Evolutionary conservation across 2,888 invertebrate genomes (phyloP), one percentile per base, ranked within the genome.

Genomic region (Acleris holmiana): DNA sequence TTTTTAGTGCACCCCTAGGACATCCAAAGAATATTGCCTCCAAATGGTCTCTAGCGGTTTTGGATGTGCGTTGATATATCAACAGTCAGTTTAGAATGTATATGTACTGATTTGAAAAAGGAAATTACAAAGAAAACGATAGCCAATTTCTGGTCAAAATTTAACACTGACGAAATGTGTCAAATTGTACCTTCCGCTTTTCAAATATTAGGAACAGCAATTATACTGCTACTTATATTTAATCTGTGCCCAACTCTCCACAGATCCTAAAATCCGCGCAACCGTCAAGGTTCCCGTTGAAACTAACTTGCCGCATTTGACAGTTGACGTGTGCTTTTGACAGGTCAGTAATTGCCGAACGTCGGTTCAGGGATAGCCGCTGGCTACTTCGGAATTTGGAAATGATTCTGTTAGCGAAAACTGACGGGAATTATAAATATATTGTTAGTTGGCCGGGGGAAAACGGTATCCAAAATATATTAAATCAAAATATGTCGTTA

Each of bases 261-360:
- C 19, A 46, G 56, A 13, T 29, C 21, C 47, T 21, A 19, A n/a
- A 47, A 35, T 13, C 13, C 13, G 10, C 2, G 35, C 35, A 35
- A 35, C 29, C 47, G 21, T 25, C 23, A 5, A 35, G 53, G 60
- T 46, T 41, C 40, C n/a, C 48, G 47, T 23, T 15, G 23, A 49
- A 47, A 35, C 21, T 17, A 58, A 44, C 18, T 35, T 13, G 51
- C 18, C 29, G 21, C 15, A 7, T 61, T 49, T 57, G 62, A 63
- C 62, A 51, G 62, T 41, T 50, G 49, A 29, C 29, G 57, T 18
- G 18, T 63, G 63, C 6, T 15, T 7, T 15, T 25, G 63, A 63
- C 63, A 57, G 63, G 15, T 19, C 23, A 2, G 57, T 63, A 63
- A 63, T 63, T 63, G 56, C 51, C 40, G 35, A 47, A 19, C 29